Base-by-base conservation (phyloP, 2,888 invertebrate species). In the Troglohyphantes excavatus region DNA sequence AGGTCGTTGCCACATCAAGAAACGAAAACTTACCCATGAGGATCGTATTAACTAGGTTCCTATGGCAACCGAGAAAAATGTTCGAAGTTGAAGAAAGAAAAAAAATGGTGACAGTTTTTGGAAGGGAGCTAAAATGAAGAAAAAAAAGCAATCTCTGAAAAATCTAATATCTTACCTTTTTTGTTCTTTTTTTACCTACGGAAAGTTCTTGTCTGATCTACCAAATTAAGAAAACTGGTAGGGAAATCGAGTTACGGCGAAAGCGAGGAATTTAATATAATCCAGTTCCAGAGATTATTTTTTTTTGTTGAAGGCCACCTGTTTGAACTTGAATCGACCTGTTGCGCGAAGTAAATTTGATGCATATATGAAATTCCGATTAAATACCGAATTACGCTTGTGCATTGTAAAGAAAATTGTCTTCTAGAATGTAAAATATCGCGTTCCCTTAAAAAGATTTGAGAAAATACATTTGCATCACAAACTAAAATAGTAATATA, bases 221-320 rank as follows among this genome's bases (percentile, higher is more conserved):
- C 33, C 39, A 21, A 78, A 78, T 43, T 63, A 78, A 78, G 78
- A 78, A 65, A 65, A n/a, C 7, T 33, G 33, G 33, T 65, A 13
- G 26, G 26, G 61, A 19, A 19, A 33, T 76, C 61, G 65, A 63
- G 43, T 43, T 65, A 39, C 33, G 75, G 27, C 53, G n/a, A n/a
- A 2, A 23, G 78, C 21, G 21, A 78, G 78, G 78, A 78, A 78
- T 78, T 78, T 78, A 78, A 78, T 78, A 78, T 78, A 65, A 65
- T 23, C 26, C 65, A 33, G 61, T 76, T 59, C 43, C 23, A 23
- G 29, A 39, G 63, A 78, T 78, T 65, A 26, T 65, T 65, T 43
- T 3, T 33, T 9, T 2, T 13, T n/a, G 5, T 21, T 27, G 29
- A n/a, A 29, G 13, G 7, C n/a, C 39, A 23, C 61, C 61, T 23